Percentiles rank a stretch among this genome's conserved stretches.
phyloP scores from a whole-genome alignment of 64 coral and sea anemone species.

The Stichodactyla helianthus region DNA sequence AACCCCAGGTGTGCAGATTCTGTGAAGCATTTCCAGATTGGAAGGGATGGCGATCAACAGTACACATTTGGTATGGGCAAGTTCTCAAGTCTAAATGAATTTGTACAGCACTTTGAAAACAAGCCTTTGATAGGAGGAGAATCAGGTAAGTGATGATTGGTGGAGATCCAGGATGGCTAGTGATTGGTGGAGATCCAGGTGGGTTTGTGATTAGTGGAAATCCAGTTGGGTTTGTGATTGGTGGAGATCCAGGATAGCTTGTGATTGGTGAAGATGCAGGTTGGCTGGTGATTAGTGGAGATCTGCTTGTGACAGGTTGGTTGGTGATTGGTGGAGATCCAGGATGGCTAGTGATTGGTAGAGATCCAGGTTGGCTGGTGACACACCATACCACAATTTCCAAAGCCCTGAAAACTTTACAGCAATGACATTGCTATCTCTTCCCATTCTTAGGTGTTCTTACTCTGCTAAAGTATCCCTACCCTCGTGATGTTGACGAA shows the following conservation, averaged over 20 bases:
- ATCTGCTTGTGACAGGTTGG: no score
- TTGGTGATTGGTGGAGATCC: background rate
- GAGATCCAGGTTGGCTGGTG: no score
- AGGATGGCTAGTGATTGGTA: no score
- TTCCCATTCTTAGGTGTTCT: slow-evolving; percentile 57
- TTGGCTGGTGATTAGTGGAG: no score
- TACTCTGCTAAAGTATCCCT: slow-evolving; percentile 94
- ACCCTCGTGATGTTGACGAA: slow-evolving; percentile 94
- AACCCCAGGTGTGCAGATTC: slow-evolving; percentile 89
- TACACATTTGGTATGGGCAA: slow-evolving; percentile 99
- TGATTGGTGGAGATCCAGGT: no score
- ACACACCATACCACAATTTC: no score
- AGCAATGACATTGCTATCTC: background rate
- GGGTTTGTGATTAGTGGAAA: no score
- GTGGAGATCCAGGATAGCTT: no score
- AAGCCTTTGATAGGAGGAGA: slow-evolving; percentile 97
- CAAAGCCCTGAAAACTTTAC: no score
- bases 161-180: no score
- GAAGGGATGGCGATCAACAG: slow-evolving; percentile 79
- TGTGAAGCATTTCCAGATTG: slow-evolving; percentile 98
- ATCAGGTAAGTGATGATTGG: slow-evolving; percentile 51
- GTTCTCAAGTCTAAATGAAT: slow-evolving; percentile 86
- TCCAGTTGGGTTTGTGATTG: no score
- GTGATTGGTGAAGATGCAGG: no score
- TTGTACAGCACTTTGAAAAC: slow-evolving; percentile 99